Percentiles rank a stretch among this genome's conserved stretches.
Conservation (phyloP, 2,888 invertebrate genomes). For the Drosophila imparisetae region DNA sequence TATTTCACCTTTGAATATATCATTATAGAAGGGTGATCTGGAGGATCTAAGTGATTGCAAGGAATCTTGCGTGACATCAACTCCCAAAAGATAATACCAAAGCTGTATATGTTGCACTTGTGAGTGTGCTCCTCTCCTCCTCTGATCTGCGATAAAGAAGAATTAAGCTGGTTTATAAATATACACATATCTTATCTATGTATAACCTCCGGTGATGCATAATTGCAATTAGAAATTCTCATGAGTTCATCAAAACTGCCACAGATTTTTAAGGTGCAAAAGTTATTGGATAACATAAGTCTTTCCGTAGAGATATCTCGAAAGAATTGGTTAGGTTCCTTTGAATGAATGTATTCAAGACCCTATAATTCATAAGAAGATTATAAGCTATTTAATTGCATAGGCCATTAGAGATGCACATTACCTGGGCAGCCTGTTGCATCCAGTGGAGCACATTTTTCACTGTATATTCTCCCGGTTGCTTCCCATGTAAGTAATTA, state of each 20-base stretch:
- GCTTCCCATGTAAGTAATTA: background rate
- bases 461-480: background rate
- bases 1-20: background rate
- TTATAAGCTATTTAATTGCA: background rate
- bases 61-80: slow-evolving; percentile 1
- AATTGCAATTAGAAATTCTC: background rate
- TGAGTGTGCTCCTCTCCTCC: background rate
- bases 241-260: accelerated
- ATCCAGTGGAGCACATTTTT: background rate
- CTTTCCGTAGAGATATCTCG: background rate
- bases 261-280: background rate
- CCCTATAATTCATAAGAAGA: background rate
- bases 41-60: background rate
- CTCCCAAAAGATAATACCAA: slow-evolving; percentile 7
- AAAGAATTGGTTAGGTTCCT: background rate
- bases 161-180: background rate
- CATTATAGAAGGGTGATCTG: accelerated
- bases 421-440: background rate
- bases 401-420: background rate
- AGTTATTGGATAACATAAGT: background rate
- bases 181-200: background rate
- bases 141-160: background rate
- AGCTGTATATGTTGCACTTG: background rate
- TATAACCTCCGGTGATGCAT: slow-evolving; percentile 1
- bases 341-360: background rate